Evolutionary conservation across 64 coral and sea anemone genomes (phyloP), one percentile per base, ranked within the genome.

Genomic region (Dendrophyllia cribrosa): DNA sequence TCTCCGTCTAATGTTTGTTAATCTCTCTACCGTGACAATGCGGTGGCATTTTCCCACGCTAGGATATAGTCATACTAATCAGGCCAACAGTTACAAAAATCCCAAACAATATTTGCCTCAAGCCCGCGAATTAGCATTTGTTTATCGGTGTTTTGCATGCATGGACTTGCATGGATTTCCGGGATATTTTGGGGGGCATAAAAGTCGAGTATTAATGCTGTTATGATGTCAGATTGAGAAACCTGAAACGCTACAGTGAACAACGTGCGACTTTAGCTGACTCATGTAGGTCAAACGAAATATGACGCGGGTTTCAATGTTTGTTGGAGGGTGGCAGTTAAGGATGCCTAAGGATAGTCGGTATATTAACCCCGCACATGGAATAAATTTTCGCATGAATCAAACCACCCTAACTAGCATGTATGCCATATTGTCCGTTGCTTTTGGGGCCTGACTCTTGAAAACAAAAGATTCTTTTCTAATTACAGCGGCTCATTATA

Each of bases 11-110:
- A 15, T 84, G 44, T 80, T 84, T 84, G 46, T 23, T 84, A 66
- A 84, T 63, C 62, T 47, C n/a, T 84, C 26, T 84, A 84, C 80
- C 80, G 80, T 84, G 62, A 84, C 80, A 84, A 21, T 21, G 61
- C 44, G 61, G 44, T 44, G 20, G 62, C 48, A 84, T 84, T 84
- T 84, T 84, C 80, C 80, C 80, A 84, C 80, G 80, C 80, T 67
- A 68, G 63, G 63, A 67, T 84, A 84, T 66, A 23, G 45, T 84
- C 51, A 11, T 66, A 51, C 80, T 67, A 67, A 84, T 67, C 43
- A 50, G 72, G 46, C 46, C 24, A 65, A 68, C 60, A 63, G 60
- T 68, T 66, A 51, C 47, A 46, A 50, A 84, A 64, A 84, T 67
- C 64, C 80, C 80, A 67, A 66, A 65, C 59, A 68, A 68, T 67